A percentile compares a stretch with the other conserved stretches of the same genome.
These are phyloP conservation scores for Sinocyclocheilus rhinocerous DNA, from an alignment of 2,113 vertebrate species.

Conservation along the genomic window DNA sequence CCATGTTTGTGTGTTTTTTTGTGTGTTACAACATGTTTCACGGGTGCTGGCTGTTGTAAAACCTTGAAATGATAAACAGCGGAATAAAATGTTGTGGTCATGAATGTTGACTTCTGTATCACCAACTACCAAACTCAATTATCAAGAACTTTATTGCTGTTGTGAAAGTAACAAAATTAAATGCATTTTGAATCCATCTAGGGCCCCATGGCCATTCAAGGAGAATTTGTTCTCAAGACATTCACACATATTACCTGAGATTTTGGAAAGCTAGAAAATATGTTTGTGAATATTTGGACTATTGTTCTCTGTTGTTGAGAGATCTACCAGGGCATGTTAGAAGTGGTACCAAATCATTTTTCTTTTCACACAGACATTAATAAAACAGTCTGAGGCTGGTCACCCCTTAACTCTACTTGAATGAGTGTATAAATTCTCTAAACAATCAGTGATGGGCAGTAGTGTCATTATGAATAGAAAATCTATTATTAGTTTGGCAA, in stretches of 20 bases:
- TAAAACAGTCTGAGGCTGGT: neutral
- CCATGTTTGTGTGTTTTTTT: neutral
- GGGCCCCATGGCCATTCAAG: neutral
- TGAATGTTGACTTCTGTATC: neutral
- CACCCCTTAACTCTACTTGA: neutral
- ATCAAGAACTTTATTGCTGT: neutral
- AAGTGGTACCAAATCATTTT: neutral
- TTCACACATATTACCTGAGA: neutral
- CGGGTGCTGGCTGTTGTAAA: neutral
- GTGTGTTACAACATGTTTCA: neutral
- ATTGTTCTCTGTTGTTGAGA: neutral
- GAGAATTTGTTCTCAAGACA: neutral
- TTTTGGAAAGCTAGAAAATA: neutral
- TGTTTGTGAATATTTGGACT: neutral
- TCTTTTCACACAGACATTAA: neutral
- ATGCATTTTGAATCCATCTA: neutral
- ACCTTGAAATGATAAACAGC: neutral
- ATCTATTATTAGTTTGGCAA: neutral
- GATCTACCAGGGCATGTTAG: neutral
- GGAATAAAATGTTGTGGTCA: neutral
- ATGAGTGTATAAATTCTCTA: neutral
- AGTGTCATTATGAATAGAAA: neutral
- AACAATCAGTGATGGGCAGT: neutral
- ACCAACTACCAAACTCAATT: neutral
- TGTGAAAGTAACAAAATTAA: neutral